Conservation (phyloP, 2,888 invertebrate genomes). For the Busseola fusca region DNA sequence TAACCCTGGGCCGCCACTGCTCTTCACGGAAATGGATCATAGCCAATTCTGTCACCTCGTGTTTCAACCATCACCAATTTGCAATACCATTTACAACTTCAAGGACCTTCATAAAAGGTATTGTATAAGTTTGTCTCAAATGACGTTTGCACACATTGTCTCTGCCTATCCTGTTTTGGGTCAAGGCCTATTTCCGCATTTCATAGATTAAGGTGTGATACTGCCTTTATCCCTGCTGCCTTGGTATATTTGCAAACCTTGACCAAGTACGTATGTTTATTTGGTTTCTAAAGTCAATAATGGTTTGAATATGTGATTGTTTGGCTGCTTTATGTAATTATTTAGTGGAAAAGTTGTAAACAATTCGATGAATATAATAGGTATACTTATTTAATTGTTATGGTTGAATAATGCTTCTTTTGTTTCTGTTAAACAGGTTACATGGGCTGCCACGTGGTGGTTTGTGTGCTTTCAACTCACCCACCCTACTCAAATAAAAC, state of each 20-base stretch:
- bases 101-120: constrained; percentile 39
- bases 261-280: constrained; percentile 22
- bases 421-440: constrained; percentile 51
- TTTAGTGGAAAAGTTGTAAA: constrained; percentile 8
- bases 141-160: constrained; percentile 37
- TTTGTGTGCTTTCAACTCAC: background rate
- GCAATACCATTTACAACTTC: constrained; percentile 27
- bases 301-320: constrained; percentile 23
- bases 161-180: constrained; percentile 29
- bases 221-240: constrained; percentile 16
- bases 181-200: constrained; percentile 52
- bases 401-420: constrained; percentile 42
- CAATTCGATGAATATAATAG: constrained; percentile 37
- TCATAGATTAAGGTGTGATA: constrained; percentile 7
- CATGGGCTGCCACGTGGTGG: constrained; percentile 7
- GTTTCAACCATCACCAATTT: constrained; percentile 15
- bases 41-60: constrained; percentile 3
- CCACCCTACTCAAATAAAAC: background rate
- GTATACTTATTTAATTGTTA: constrained; percentile 20
- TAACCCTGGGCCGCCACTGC: background rate
- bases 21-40: constrained; percentile 9
- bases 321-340: constrained; percentile 12
- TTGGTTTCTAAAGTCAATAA: constrained; percentile 39
- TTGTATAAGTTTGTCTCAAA: constrained; percentile 35
- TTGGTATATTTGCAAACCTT: constrained; percentile 47